Evolutionary conservation across 2,797 vertebrate species (phyloP).

Genomic region (Novumbra hubbsi): DNA sequence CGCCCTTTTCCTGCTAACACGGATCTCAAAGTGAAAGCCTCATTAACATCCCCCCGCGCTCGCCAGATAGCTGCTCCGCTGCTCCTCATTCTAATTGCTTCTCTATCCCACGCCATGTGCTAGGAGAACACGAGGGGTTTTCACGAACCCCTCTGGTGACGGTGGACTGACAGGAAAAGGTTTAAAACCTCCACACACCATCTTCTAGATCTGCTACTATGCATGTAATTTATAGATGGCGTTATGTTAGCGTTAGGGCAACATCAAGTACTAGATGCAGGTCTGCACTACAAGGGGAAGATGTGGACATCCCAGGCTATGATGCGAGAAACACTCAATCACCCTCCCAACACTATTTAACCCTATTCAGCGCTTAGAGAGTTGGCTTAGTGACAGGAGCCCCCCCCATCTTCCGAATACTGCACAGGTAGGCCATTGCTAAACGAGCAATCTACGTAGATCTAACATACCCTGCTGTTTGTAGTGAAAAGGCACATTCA

Average conservation of each 20-base stretch:
- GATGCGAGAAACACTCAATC: slow-evolving; percentile 31
- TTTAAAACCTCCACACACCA: not conserved
- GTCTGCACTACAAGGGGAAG: slow-evolving; percentile 21
- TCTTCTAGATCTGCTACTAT: not conserved
- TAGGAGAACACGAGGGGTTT: slow-evolving; percentile 14
- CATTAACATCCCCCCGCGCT: slow-evolving; percentile 52
- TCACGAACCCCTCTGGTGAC: slow-evolving; percentile 42
- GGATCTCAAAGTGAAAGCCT: slow-evolving; percentile 58
- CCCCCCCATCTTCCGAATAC: no score
- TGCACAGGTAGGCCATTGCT: not conserved
- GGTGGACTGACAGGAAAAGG: slow-evolving; percentile 7
- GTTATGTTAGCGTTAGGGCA: not conserved
- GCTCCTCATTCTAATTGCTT: slow-evolving; percentile 40
- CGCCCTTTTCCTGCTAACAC: slow-evolving; percentile 27
- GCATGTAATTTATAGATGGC: not conserved
- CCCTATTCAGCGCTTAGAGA: not conserved
- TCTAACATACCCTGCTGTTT: not conserved
- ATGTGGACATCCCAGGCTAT: slow-evolving; percentile 9
- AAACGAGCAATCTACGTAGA: not conserved
- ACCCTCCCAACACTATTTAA: slow-evolving; percentile 11
- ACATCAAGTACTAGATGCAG: slow-evolving; percentile 13
- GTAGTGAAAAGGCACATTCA: not conserved
- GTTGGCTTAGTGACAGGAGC: not conserved
- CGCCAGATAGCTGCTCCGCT: slow-evolving; percentile 41
- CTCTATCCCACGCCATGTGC: slow-evolving; percentile 27